A percentile compares a stretch with the other conserved stretches of the same genome.
Evolutionary conservation across 92 coral and sea anemone species (phyloP).

Genomic region (Palythoa caribaeorum): DNA sequence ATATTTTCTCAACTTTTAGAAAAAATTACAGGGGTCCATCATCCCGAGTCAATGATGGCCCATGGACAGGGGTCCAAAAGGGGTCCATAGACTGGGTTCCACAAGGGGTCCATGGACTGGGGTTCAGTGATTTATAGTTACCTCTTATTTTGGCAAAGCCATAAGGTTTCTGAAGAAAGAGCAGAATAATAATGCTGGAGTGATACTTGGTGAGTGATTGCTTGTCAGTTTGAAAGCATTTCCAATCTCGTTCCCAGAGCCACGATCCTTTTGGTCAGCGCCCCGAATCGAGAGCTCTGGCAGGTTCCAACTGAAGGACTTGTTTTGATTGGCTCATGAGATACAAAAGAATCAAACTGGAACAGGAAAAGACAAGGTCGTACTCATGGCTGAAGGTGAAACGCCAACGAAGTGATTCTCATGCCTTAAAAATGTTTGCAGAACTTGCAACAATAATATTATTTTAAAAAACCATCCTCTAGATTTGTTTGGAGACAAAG

Average conservation of each 20-base stretch:
- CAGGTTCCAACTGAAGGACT: not conserved
- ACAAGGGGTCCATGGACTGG: not conserved
- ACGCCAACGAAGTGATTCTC: not conserved
- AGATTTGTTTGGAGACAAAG: not conserved
- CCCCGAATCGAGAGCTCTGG: too few species aligned
- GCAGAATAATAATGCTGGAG: conserved; percentile 32
- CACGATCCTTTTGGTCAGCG: too few species aligned
- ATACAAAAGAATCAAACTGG: not conserved
- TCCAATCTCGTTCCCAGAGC: too few species aligned
- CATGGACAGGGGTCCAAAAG: too few species aligned
- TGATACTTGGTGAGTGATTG: conserved; percentile 44
- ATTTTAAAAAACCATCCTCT: conserved; percentile 5
- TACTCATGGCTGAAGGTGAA: not conserved
- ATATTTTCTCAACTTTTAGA: too few species aligned
- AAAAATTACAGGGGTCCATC: too few species aligned
- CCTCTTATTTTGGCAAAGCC: conserved; percentile 44
- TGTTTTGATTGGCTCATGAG: not conserved
- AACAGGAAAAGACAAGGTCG: not conserved
- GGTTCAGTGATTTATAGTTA: not conserved
- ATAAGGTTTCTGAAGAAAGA: conserved; percentile 44
- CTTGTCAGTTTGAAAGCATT: not conserved
- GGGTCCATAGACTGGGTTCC: not conserved
- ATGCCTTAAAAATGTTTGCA: not conserved
- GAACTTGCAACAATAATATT: not conserved
- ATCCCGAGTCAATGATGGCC: not conserved